A percentile compares a stretch with the other conserved stretches of the same genome.
phyloP scores from a whole-genome alignment of 2,113 vertebrate genomes.

The Albula goreensis region DNA sequence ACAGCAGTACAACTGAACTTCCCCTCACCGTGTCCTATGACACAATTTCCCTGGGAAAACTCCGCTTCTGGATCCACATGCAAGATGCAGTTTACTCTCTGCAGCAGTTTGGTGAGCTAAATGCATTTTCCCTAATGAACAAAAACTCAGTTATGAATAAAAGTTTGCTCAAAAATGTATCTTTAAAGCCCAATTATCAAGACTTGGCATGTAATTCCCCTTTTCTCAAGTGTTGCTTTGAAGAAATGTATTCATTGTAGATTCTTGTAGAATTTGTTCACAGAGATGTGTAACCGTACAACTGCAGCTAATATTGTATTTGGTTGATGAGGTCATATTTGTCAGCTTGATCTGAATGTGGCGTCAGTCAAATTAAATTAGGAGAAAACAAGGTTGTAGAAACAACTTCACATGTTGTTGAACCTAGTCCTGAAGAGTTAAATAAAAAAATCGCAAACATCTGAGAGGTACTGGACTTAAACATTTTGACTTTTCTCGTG shows the following conservation, averaged over 20 bases:
- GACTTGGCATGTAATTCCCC: too few species aligned
- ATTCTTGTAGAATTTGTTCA: too few species aligned
- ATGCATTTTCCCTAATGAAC: neutral
- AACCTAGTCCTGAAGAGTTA: neutral
- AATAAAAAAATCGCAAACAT: neutral
- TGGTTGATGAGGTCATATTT: too few species aligned
- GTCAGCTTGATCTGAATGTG: neutral
- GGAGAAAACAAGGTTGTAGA: neutral
- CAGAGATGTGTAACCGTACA: too few species aligned
- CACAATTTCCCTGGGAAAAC: slow-evolving; percentile 89
- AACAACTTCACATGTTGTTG: neutral
- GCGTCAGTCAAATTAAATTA: neutral
- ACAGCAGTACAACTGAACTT: slow-evolving; percentile 81
- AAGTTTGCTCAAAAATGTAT: neutral
- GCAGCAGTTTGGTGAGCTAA: slow-evolving; percentile 86
- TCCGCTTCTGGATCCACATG: slow-evolving; percentile 98
- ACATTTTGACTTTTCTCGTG: slow-evolving; percentile 14
- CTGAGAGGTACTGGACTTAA: neutral
- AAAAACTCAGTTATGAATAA: neutral
- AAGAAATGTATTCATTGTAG: too few species aligned
- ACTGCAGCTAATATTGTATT: too few species aligned
- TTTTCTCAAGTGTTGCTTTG: too few species aligned
- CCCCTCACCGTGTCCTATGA: slow-evolving; percentile 91
- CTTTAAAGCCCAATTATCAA: too few species aligned
- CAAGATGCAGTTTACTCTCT: slow-evolving; percentile 94